Conservation (phyloP, 2,113 vertebrate species). For the Cepphus grylle region DNA sequence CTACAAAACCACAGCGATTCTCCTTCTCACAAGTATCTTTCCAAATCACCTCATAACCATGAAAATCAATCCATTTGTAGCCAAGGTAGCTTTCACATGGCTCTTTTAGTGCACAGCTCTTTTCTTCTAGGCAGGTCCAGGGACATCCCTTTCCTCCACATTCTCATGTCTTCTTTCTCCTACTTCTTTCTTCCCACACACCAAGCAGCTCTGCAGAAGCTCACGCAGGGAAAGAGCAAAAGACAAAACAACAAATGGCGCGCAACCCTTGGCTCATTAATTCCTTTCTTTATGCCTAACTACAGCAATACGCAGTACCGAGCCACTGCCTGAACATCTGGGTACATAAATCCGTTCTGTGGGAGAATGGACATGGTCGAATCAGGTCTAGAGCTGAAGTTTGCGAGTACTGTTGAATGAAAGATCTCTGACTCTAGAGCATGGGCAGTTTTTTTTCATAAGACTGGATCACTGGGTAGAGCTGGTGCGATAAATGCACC, state of each 20-base stretch:
- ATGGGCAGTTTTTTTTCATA: not conserved
- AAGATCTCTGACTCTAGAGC: not conserved
- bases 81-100: not conserved
- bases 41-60: not conserved
- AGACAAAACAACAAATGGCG: not conserved
- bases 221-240: not conserved
- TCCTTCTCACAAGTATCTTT: not conserved
- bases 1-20: not conserved
- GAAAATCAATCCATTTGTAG: not conserved
- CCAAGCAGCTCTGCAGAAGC: not conserved
- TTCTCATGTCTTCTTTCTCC: not conserved
- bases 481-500: not conserved
- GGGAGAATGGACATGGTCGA: not conserved
- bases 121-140: not conserved
- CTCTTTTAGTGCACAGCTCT: not conserved
- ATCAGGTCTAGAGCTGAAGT: not conserved
- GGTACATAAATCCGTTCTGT: not conserved
- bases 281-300: not conserved
- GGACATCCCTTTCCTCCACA: not conserved
- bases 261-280: not conserved
- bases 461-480: not conserved
- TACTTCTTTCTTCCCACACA: not conserved
- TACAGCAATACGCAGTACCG: not conserved
- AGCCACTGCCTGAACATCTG: not conserved
- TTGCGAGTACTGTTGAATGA: accelerated